Evolutionary conservation across 2,888 invertebrate genomes (phyloP), one percentile per base, ranked within the genome.

Genomic region (Enoplolaimus lenunculus): DNA sequence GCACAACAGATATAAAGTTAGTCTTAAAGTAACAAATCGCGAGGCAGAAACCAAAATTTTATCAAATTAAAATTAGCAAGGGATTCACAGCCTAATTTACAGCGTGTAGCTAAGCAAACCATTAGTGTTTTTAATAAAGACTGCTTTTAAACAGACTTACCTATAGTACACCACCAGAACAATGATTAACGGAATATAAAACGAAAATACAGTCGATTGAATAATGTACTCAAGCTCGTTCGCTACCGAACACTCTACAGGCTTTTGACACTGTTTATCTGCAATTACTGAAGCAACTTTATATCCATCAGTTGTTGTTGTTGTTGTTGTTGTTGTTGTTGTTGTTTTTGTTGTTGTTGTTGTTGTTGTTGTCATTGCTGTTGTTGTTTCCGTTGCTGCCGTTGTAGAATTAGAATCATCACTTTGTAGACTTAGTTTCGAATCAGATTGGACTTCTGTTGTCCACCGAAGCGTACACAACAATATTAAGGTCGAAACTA

Each of bases 171-270:
- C 68, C 16, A 7, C 16, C 31, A 73, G 57, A 30, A 73, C 72
- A 65, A 73, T 34, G 34, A 45, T 16, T 16, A 70, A 60, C 2
- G 73, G 73, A 16, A 73, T 30, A 67, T 64, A 73, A 62, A 73
- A 73, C 21, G 73, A 73, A n/a, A 72, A 35, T 2, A 73, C 34
- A 16, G 60, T 64, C 26, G 73, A 72, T 21, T 59, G 69, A 1
- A 68, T 34, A 21, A 72, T 68, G 30, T 70, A 70, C 1, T 68
- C 31, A 68, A 73, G 35, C 62, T 73, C 69, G 26, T 70, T 35
- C 34, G 70, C 69, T 2, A 73, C 73, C n/a, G 68, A 3, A 67
- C 73, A 73, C 1, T 33, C 34, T 2, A 30, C 26, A n/a, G n/a
- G n/a, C n/a, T n/a, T n/a, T n/a, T n/a, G n/a, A n/a, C n/a, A n/a